phyloP scores from a whole-genome alignment of 2,888 invertebrate genomes.

The Nasonovia ribisnigri region DNA sequence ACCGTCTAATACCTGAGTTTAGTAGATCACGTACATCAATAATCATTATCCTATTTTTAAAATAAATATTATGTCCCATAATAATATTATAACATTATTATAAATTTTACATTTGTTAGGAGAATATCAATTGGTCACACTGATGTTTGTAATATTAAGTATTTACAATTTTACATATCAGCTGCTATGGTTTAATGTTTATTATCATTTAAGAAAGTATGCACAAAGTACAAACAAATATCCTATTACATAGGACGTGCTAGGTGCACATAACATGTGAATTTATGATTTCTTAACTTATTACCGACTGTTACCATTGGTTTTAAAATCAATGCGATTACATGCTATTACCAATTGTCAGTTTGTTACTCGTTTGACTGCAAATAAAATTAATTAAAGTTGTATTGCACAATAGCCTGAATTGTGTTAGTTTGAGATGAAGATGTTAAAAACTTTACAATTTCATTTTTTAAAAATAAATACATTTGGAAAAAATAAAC shows the following conservation, averaged over 20 bases:
- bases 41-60: no score
- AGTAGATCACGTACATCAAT: no score
- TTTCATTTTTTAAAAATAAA: not conserved
- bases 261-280: not conserved
- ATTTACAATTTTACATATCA: not conserved
- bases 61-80: no score
- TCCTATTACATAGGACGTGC: not conserved
- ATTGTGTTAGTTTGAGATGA: not conserved
- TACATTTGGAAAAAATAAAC: not conserved
- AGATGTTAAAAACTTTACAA: constrained; percentile 19
- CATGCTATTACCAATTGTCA: no score
- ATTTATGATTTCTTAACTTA: not conserved
- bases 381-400: not conserved
- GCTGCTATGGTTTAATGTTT: not conserved
- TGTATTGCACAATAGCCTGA: not conserved
- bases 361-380: not conserved
- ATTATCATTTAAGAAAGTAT: not conserved
- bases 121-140: not conserved
- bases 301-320: not conserved
- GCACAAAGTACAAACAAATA: not conserved
- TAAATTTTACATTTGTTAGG: not conserved
- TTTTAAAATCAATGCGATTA: not conserved
- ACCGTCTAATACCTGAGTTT: no score
- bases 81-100: no score
- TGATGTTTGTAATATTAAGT: not conserved